Evolutionary conservation across 2,113 vertebrate species (phyloP), one percentile per base, ranked within the genome.

Genomic region (Neotoma lepida): DNA sequence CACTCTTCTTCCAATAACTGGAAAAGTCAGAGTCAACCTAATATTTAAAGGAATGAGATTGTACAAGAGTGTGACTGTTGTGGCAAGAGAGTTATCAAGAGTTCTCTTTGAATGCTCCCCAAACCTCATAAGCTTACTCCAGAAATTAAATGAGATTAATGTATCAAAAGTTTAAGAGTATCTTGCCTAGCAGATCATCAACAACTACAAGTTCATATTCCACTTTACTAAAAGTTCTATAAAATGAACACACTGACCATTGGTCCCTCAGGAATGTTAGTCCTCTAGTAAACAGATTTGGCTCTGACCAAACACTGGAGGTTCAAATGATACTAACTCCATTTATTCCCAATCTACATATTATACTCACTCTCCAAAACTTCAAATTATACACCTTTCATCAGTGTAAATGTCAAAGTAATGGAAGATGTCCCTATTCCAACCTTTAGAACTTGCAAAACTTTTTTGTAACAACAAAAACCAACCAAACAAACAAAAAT

Each of bases 351-450:
- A 94, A 61, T 56, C 91, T 87, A 84, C 44, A 46, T 46, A 85
- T 9, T 44, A 30, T 46, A 71, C 93, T 68, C 4, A 39, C 44
- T 81, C 93, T 93, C 70, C 91, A 44, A 94, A 95, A 63, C 13
- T n/a, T 78, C 15, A 78, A 66, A 33, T 49, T 74, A 78, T 49
- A 3, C 39, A 94, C 20, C 30, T 93, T 82, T 82, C 35, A 74
- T n/a, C 17, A 58, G 41, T 61, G 80, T 89, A 2, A 49, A 33
- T 63, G 68, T 26, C 20, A 92, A 46, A 84, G 86, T 49, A 94
- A 82, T n/a, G 0, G 33, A 87, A 87, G 26, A 84, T 26, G 3
- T n/a, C 8, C 41, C 61, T 30, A 33, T 44, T n/a, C 14, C 20
- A 84, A 66, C 8, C 22, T 17, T 81, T 41, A 93, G 86, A 93